Evolutionary conservation across 2,888 invertebrate genomes (phyloP), one percentile per base, ranked within the genome.

Genomic region (Loripinus fragilis): DNA sequence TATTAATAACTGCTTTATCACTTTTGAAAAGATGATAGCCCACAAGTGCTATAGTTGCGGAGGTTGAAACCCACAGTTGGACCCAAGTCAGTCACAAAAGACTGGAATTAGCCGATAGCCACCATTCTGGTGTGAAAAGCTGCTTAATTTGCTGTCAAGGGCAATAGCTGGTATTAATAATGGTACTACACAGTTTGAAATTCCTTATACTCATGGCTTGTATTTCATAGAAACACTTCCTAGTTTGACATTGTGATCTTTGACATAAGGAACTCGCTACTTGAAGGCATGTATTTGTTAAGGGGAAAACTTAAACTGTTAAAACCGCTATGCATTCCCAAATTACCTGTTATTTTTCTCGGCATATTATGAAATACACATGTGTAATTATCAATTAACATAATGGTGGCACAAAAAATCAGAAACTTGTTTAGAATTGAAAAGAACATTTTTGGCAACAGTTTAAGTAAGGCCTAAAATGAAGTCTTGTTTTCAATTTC

Each of bases 1-100:
- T 42, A 67, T 45, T 67, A 67, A 67, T 72, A 38, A 55, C 78
- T 83, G 83, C 78, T 80, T 80, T 83, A 74, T 83, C 83, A 83
- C 80, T 83, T 84, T 84, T 84, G 81, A 74, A 81, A 86, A 85
- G 85, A 85, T 74, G 86, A 85, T 79, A 81, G 83, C 85, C 70
- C 70, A 76, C 80, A 73, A 78, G 86, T 85, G 78, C 74, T 73
- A 79, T 76, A 86, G 83, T 78, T 70, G 81, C 86, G 81, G 83
- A 83, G 86, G 86, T 86, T 86, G 86, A 86, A 78, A 17, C 42
- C 71, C 55, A 38, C 71, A 72, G 78, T 65, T 74, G 65, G 60
- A 60, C 60, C n/a, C n/a, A 60, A 30, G 60, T 33, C 60, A 83
- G 80, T 83, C 83, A 60, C 68, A 76, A 60, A 38, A 30, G 80